Percentiles rank a stretch among this genome's conserved stretches.
These are phyloP conservation scores for Gambusia affinis DNA, from an alignment of 2,113 vertebrate species.

Conservation along the genomic window DNA sequence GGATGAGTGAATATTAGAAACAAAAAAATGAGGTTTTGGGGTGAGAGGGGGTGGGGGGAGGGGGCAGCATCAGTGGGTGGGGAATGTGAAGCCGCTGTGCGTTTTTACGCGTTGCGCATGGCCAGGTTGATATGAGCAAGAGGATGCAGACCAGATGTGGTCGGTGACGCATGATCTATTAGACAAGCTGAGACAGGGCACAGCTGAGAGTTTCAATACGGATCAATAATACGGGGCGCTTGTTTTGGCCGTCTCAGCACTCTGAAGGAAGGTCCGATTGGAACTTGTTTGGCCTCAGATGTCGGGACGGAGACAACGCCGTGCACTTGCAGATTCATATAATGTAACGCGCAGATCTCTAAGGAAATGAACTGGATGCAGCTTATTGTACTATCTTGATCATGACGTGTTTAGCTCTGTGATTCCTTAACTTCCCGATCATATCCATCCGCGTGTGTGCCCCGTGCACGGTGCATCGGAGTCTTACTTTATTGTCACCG, in stretches of 20 bases:
- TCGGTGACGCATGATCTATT: constrained; percentile 54
- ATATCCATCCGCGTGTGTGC: neutral
- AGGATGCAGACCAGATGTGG: neutral
- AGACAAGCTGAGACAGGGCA: constrained; percentile 1
- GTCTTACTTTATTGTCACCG: constrained; percentile 1
- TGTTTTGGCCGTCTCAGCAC: neutral
- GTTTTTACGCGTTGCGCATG: constrained; percentile 45
- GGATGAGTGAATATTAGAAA: neutral
- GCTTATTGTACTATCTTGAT: neutral
- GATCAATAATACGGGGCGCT: neutral
- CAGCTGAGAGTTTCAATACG: neutral
- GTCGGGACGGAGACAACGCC: neutral
- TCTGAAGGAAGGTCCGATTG: neutral
- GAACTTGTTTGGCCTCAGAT: neutral
- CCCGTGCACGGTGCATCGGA: neutral
- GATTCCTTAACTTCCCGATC: constrained; percentile 25
- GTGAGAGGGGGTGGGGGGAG: too few relatives aligned
- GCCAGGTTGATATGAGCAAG: neutral
- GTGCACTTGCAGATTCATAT: neutral
- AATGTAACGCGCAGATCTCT: constrained; percentile 10
- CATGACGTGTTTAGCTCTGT: neutral
- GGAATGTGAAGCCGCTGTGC: neutral
- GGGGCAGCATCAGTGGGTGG: neutral
- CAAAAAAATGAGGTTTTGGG: too few relatives aligned
- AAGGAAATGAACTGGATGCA: neutral